A percentile compares a stretch with the other conserved stretches of the same genome.
phyloP scores from a whole-genome alignment of 2,113 vertebrate species.

The Charadrius vociferus region DNA sequence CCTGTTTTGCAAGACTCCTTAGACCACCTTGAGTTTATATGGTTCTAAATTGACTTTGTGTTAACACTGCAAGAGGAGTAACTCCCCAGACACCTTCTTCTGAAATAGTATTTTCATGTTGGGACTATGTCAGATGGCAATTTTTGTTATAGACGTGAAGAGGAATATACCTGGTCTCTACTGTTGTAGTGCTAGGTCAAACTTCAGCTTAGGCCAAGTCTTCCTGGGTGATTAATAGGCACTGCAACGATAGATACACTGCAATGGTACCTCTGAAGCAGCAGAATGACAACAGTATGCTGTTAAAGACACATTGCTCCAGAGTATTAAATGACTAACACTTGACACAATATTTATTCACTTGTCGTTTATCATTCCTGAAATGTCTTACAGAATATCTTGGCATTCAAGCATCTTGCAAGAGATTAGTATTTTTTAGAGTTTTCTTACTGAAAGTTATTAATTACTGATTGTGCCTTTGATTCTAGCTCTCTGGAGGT shows the following conservation, averaged over 20 bases:
- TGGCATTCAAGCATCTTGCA: not conserved
- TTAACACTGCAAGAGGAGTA: not conserved
- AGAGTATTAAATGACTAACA: not conserved
- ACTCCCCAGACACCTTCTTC: not conserved
- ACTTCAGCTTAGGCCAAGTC: not conserved
- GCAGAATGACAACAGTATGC: not conserved
- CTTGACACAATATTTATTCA: conserved; percentile 30
- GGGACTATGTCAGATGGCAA: not conserved
- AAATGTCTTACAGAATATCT: not conserved
- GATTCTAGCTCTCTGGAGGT: not conserved
- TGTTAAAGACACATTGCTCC: not conserved
- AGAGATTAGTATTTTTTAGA: not conserved
- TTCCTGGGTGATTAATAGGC: not conserved
- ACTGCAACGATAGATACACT: not conserved
- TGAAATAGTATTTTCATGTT: not conserved
- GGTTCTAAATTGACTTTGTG: not conserved
- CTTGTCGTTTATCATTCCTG: not conserved
- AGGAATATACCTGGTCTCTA: not conserved
- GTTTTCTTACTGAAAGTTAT: not conserved
- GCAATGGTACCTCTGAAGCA: not conserved
- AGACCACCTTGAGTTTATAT: not conserved
- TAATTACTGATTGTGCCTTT: not conserved
- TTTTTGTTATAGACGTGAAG: not conserved
- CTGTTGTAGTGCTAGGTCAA: not conserved
- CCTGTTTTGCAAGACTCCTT: not conserved